Evolutionary conservation across 2,113 vertebrate species (phyloP), one percentile per base, ranked within the genome.

Genomic region (Scatophagus argus): DNA sequence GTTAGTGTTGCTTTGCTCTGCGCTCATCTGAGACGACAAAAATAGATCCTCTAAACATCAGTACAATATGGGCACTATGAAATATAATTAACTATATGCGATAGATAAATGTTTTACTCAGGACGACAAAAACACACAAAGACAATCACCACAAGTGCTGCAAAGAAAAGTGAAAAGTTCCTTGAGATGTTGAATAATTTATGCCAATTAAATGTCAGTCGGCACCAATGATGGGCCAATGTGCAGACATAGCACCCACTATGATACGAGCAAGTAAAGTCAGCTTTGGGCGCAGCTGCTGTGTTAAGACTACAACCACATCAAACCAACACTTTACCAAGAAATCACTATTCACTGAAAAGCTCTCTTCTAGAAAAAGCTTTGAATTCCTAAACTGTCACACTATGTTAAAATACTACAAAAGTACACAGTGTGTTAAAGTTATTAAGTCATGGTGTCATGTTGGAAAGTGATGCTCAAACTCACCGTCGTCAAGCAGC

Each of bases 401-500:
- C 63, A 29, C 21, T 17, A 31, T 32, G 62, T 32, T 60, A 25
- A 81, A 49, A 63, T 11, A 25, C 23, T 80, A 59, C 14, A 59
- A 54, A 39, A 32, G 19, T 3, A 27, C 58, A 55, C 60, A n/a
- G 4, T 19, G 6, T 58, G 14, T 6, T 16, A n/a, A 46, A 51
- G 29, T 19, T 29, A 44, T 4, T 17, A 61, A 56, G 17, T 68
- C 39, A 52, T 6, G n/a, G 31, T 29, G 11, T 6, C 3, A 12
- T 9, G 9, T 32, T 59, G 5, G 29, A 27, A 8, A 4, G 19
- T 65, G 51, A 83, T 36, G 64, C n/a, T 82, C 17, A 68, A 36
- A 84, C 83, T 87, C 71, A 74, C 68, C 82, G 36, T 49, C 6
- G 59, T 77, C 56, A 58, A 74, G 46, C 68, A 66, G 61, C 55